Percentiles rank a stretch among this genome's conserved stretches.
Conservation (phyloP, 2,113 vertebrate genomes). For the Phylloscopus trochiloides region DNA sequence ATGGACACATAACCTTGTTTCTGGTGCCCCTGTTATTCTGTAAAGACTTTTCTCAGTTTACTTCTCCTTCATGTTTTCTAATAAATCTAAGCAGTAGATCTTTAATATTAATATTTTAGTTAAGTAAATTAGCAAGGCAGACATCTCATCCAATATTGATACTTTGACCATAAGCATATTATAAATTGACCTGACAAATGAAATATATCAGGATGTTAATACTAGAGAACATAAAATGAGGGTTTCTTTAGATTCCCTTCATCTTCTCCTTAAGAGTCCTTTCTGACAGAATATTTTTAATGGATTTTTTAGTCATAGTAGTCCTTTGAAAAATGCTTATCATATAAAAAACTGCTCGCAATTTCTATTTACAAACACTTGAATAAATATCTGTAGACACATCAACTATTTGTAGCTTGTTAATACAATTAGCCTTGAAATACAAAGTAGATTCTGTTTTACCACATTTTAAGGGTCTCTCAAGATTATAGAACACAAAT, state of each 20-base stretch:
- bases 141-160: neutral
- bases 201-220: neutral
- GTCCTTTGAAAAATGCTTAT: neutral
- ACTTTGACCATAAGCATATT: neutral
- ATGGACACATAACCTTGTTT: neutral
- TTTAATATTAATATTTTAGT: neutral
- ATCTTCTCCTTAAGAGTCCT: neutral
- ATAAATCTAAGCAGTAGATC: neutral
- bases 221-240: neutral
- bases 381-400: neutral
- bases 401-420: neutral
- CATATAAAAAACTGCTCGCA: neutral
- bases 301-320: neutral
- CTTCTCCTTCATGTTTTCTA: neutral
- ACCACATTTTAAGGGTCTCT: neutral
- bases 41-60: neutral
- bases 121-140: neutral
- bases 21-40: neutral
- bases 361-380: neutral
- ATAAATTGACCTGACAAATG: neutral
- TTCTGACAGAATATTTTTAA: neutral
- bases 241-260: neutral
- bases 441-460: neutral
- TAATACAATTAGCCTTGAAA: neutral
- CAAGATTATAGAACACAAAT: neutral